Base-by-base conservation (phyloP, 2,797 vertebrate genomes). In the Sebastes cheni region DNA sequence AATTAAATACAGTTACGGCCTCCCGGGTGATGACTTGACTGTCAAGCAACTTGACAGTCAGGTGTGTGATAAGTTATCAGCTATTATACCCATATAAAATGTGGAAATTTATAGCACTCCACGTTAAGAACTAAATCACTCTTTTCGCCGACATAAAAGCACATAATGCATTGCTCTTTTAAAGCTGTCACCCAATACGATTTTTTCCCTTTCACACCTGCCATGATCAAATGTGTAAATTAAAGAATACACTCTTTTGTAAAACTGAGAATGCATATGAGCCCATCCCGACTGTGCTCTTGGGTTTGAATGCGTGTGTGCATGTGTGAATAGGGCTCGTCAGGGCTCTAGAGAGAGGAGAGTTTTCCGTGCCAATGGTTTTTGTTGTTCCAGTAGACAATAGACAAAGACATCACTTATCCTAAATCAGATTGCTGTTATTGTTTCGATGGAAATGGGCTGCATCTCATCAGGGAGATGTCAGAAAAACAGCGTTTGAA, bases 321-420 rank as follows among this genome's bases (percentile, higher is more conserved):
- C 29, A 69, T 73, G 79, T 72, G 71, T 85, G 71, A 79, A 79
- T 23, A 76, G 79, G 76, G 83, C 32, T 85, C 9, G 91, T 89
- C 82, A 29, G 75, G 20, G 72, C 86, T 88, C 89, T 50, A n/a
- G 76, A 89, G 79, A 80, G 85, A 72, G 32, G 67, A 75, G 71
- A 30, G 74, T 68, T 88, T 89, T 79, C 70, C 14, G 65, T 86
- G 78, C 85, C 84, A 91, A 79, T 84, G 88, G 74, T 74, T 90
- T 87, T 86, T 88, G 87, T 91, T 92, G 81, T 90, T 91, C 80
- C 67, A 80, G 72, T 4, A 80, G 78, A 94, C 93, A 94, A 94
- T 92, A 89, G 91, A 94, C 93, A 95, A 94, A 93, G 89, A 86
- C 86, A 89, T 85, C 80, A 84, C 88, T 93, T 88, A 91, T 92